Evolutionary conservation across 2,113 vertebrate species (phyloP).

Genomic region (Herpetotheres cachinnans): DNA sequence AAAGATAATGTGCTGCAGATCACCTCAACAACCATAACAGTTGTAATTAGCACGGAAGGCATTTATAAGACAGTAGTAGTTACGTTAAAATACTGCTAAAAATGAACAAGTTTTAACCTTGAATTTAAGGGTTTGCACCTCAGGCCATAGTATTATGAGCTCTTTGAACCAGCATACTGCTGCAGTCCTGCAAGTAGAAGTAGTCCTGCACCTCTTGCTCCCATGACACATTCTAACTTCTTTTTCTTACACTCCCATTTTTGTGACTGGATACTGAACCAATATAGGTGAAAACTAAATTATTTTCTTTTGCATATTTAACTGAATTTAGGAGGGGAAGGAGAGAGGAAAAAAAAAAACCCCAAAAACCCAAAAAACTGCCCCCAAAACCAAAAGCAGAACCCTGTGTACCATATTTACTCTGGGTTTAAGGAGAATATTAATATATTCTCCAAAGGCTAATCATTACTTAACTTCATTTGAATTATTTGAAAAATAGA

Average conservation of each 20-base stretch:
- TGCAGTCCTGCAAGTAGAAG: background rate
- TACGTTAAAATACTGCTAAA: background rate
- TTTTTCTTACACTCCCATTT: background rate
- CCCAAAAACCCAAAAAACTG: too few relatives aligned
- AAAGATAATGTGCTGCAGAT: background rate
- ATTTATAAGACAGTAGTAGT: background rate
- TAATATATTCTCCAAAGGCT: background rate
- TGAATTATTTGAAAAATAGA: background rate
- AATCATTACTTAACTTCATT: background rate
- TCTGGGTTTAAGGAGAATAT: background rate
- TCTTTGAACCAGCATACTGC: background rate
- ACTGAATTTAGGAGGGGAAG: background rate
- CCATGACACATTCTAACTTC: background rate
- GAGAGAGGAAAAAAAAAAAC: background rate
- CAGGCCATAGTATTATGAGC: background rate
- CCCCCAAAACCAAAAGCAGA: background rate
- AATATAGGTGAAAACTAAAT: fast-evolving
- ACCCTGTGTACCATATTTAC: background rate
- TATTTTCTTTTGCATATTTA: background rate
- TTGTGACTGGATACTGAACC: background rate
- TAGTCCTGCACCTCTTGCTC: background rate
- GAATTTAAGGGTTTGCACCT: background rate
- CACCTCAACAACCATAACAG: background rate
- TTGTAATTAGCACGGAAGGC: background rate
- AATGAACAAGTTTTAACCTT: background rate